phyloP scores from a whole-genome alignment of 2,888 invertebrate species.

The Diploptera punctata region DNA sequence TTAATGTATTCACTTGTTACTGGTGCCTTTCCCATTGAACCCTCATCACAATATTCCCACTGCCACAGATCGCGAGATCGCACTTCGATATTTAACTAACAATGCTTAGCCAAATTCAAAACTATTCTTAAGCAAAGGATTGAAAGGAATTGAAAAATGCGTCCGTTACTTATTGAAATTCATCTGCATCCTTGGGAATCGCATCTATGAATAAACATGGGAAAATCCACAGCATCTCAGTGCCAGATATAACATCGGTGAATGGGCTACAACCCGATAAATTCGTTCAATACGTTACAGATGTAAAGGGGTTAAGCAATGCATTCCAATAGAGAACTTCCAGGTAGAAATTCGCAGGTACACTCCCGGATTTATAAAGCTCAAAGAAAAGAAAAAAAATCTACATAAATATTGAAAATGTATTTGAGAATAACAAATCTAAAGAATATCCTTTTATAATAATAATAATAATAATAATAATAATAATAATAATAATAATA shows the following conservation, averaged over 20 bases:
- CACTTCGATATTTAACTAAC: no score
- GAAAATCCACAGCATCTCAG: not conserved
- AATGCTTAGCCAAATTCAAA: no score
- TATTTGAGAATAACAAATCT: no score
- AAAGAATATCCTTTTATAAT: no score
- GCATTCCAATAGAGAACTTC: not conserved
- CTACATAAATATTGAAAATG: not conserved
- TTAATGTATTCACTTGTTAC: no score
- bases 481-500: not conserved
- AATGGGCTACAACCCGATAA: not conserved
- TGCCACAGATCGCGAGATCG: no score
- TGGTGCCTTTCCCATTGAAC: no score
- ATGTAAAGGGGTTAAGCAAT: not conserved
- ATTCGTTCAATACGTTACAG: constrained; percentile 3
- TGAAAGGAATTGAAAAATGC: not conserved
- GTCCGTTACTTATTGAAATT: not conserved
- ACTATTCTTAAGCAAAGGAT: not conserved
- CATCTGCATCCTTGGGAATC: not conserved
- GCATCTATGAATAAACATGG: not conserved
- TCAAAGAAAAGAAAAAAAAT: not conserved
- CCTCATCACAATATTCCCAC: no score
- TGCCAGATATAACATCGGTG: not conserved
- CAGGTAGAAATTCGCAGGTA: not conserved
- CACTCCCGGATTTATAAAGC: not conserved
- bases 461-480: not conserved